These are phyloP conservation scores for Synergus japonicus DNA, from an alignment of 2,888 invertebrate genomes.

Conservation along the genomic window DNA sequence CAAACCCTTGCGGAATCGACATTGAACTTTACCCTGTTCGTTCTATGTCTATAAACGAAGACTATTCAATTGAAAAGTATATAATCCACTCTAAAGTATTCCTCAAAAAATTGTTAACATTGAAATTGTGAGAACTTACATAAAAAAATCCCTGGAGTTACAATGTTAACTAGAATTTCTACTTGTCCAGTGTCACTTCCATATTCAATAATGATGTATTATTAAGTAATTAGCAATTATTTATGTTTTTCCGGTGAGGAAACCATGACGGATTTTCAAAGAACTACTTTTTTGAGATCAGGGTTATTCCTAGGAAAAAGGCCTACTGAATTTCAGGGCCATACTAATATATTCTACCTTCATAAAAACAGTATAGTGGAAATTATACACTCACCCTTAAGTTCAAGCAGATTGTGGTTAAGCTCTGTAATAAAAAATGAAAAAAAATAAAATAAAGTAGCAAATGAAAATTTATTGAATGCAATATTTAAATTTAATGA, in stretches of 20 bases:
- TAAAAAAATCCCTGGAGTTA: background rate
- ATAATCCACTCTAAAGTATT: background rate
- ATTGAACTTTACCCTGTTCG: background rate
- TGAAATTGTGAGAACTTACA: background rate
- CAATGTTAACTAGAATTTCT: background rate
- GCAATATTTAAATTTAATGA: slow-evolving; percentile 26
- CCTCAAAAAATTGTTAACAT: background rate
- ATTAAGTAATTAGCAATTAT: slow-evolving; percentile 14
- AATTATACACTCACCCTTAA: background rate
- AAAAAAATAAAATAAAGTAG: background rate
- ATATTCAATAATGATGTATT: background rate
- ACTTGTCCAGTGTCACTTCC: background rate
- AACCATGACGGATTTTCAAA: background rate
- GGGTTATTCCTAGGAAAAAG: background rate
- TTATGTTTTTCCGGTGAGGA: slow-evolving; percentile 5
- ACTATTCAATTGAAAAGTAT: background rate
- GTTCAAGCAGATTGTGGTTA: background rate
- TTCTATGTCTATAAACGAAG: background rate
- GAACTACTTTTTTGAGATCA: background rate
- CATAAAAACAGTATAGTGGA: background rate
- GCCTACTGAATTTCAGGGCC: background rate
- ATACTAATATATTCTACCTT: background rate
- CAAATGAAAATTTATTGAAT: slow-evolving; percentile 4
- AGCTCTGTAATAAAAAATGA: background rate
- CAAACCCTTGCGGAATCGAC: background rate